Evolutionary conservation across 1,140 invertebrate genomes (phyloP).

Genomic region (Hyposmocoma kahamanoa): DNA sequence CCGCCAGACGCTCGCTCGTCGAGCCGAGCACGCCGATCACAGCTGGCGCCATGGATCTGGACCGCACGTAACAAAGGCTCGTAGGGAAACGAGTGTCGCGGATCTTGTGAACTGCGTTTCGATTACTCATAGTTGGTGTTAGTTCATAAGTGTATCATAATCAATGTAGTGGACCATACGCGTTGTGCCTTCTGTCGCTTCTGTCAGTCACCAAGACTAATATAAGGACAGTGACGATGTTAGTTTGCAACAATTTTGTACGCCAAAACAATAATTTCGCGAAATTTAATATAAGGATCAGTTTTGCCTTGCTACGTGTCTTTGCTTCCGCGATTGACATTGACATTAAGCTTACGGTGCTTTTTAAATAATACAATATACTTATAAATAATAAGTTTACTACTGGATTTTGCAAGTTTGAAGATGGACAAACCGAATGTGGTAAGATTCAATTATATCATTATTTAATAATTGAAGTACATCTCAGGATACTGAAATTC

Average conservation of each 20-base stretch:
- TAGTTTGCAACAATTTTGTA: constrained; percentile 43
- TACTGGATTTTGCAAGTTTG: constrained; percentile 9
- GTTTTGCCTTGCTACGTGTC: constrained; percentile 71
- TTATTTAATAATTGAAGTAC: neutral
- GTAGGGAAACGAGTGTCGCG: constrained; percentile 31
- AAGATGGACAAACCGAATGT: constrained; percentile 22
- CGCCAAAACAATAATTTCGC: constrained; percentile 46
- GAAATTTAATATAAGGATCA: constrained; percentile 45
- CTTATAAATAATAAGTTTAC: constrained; percentile 17
- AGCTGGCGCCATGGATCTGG: constrained; percentile 59
- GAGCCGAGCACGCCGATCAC: constrained; percentile 46
- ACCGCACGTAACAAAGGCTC: constrained; percentile 59
- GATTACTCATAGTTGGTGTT: constrained; percentile 45
- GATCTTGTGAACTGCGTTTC: constrained; percentile 38
- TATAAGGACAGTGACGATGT: constrained; percentile 30
- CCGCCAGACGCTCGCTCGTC: constrained; percentile 51
- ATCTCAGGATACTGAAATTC: constrained; percentile 5
- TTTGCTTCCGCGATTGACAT: constrained; percentile 64
- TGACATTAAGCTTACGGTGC: constrained; percentile 50
- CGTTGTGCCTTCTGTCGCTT: constrained; percentile 59
- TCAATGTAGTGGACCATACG: constrained; percentile 55
- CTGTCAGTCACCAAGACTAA: too few relatives aligned
- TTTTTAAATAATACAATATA: constrained; percentile 32
- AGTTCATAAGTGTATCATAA: constrained; percentile 49
- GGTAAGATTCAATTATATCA: constrained; percentile 23